Conservation (phyloP, 2,797 vertebrate species). For the Propithecus deckenii region DNA sequence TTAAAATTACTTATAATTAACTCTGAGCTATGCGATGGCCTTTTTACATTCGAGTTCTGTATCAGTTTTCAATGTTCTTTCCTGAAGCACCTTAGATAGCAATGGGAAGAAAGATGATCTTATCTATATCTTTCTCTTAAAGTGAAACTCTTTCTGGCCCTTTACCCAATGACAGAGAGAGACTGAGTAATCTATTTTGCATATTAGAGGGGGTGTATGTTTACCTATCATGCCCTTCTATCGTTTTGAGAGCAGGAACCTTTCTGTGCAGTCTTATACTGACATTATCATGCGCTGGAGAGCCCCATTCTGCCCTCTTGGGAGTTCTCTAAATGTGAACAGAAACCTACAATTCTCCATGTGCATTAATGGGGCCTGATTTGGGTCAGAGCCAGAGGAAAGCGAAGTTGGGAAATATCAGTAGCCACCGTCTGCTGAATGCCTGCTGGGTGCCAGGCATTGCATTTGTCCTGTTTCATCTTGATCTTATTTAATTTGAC, state of each 20-base stretch:
- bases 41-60: slow-evolving; percentile 20
- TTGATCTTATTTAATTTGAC: not conserved
- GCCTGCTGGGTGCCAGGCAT: not conserved
- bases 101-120: slow-evolving; percentile 41
- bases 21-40: slow-evolving; percentile 25
- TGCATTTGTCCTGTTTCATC: slow-evolving; percentile 8
- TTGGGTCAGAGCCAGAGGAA: slow-evolving; percentile 29
- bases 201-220: not conserved
- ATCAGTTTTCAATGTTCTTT: slow-evolving; percentile 41
- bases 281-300: not conserved
- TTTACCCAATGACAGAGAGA: not conserved
- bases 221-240: not conserved
- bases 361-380: not conserved
- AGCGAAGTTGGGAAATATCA: not conserved
- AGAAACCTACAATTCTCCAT: not conserved
- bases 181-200: slow-evolving; percentile 29
- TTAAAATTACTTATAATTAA: slow-evolving; percentile 67
- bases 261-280: not conserved
- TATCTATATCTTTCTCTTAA: not conserved
- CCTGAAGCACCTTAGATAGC: slow-evolving; percentile 27
- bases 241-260: not conserved
- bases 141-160: slow-evolving; percentile 31
- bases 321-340: not conserved
- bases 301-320: not conserved
- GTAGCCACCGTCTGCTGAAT: not conserved